phyloP scores from a whole-genome alignment of 2,888 invertebrate species.

The Drosophila merina region DNA sequence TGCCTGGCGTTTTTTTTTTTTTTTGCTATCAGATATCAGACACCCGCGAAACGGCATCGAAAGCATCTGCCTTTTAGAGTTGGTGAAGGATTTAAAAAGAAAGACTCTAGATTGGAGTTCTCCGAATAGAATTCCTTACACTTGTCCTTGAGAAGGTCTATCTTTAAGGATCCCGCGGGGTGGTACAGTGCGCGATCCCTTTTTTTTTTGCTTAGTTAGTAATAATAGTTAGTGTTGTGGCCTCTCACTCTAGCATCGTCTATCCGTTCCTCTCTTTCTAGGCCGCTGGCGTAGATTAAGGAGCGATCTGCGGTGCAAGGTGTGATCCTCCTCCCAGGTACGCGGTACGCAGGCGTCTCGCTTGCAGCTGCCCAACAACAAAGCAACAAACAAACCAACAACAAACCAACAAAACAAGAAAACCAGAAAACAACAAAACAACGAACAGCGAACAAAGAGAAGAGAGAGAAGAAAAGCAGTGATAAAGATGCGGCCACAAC shows the following conservation, averaged over 20 bases:
- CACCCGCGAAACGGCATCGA: constrained; percentile 1
- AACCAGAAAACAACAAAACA: constrained; percentile 32
- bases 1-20: background rate
- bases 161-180: background rate
- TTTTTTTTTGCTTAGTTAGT: background rate
- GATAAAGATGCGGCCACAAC: constrained; percentile 48
- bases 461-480: constrained; percentile 16
- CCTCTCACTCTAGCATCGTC: background rate
- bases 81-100: background rate
- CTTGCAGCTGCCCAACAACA: constrained; percentile 57
- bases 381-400: constrained; percentile 7
- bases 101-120: background rate
- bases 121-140: background rate
- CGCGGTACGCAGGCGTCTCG: constrained; percentile 52
- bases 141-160: background rate
- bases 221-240: background rate
- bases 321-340: constrained; percentile 23
- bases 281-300: background rate
- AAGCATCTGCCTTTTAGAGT: constrained; percentile 1
- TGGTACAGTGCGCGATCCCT: background rate
- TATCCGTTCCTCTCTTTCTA: background rate
- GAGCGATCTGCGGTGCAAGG: background rate
- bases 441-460: constrained; percentile 3
- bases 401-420: constrained; percentile 8
- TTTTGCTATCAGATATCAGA: background rate